Percentiles rank a stretch among this genome's conserved stretches.
Conservation (phyloP, 2,113 vertebrate genomes). For the Grallaria varia region DNA sequence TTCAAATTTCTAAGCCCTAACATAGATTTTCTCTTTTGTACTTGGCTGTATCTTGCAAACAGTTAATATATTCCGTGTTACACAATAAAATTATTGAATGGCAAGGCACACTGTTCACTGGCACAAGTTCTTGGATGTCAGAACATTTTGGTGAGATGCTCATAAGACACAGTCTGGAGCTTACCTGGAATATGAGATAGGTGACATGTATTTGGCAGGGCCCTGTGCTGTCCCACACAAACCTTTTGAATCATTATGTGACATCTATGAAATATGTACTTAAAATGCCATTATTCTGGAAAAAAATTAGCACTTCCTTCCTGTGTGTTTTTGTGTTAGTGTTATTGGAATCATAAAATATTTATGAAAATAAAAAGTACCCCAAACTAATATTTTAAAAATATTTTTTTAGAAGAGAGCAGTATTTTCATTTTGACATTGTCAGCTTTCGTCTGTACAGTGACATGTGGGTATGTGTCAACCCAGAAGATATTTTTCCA, state of each 20-base stretch:
- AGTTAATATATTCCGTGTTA: background rate
- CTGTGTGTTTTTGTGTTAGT: background rate
- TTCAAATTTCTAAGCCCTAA: background rate
- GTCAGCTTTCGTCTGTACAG: background rate
- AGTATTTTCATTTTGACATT: background rate
- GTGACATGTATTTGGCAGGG: background rate
- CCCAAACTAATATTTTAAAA: background rate
- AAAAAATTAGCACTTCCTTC: background rate
- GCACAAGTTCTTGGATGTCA: background rate
- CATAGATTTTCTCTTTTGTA: background rate
- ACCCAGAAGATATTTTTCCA: background rate
- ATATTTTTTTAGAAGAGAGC: background rate
- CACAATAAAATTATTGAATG: background rate
- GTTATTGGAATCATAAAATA: background rate
- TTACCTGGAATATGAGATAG: background rate
- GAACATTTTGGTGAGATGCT: background rate
- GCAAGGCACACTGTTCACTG: background rate
- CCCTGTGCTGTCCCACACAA: background rate
- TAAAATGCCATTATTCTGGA: background rate
- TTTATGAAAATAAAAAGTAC: background rate
- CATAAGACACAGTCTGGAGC: background rate
- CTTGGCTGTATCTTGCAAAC: background rate
- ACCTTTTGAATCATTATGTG: background rate
- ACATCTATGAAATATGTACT: background rate
- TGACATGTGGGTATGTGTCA: background rate